Conservation (phyloP, 2,888 invertebrate species). For the Bedellia somnulentella region DNA sequence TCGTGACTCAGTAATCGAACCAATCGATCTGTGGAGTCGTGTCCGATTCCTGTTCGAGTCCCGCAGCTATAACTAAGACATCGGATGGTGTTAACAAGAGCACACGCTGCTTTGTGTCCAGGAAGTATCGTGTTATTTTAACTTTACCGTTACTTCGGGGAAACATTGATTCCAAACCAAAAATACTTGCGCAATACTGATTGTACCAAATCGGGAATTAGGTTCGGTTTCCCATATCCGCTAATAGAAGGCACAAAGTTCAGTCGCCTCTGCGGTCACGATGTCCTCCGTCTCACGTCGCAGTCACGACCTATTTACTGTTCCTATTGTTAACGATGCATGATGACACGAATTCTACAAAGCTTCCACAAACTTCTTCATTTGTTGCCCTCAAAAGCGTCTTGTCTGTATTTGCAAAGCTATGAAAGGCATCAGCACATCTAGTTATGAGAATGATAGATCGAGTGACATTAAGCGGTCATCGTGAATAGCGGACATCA, state of each 20-base stretch:
- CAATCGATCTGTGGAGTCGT: slow-evolving; percentile 35
- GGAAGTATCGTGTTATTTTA: slow-evolving; percentile 44
- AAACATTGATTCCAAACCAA: no score
- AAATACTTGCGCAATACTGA: no score
- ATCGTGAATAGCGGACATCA: no score
- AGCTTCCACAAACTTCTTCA: no score
- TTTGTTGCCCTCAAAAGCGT: no score
- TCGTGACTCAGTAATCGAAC: slow-evolving; percentile 47
- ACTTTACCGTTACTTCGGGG: slow-evolving; percentile 47
- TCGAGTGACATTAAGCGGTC: no score
- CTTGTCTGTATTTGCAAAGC: neutral
- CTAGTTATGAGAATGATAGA: no score
- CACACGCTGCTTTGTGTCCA: slow-evolving; percentile 23
- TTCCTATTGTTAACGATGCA: slow-evolving; percentile 31
- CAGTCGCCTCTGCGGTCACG: slow-evolving; percentile 43
- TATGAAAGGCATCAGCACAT: no score
- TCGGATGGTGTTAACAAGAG: slow-evolving; percentile 33
- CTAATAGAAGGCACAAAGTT: slow-evolving; percentile 33
- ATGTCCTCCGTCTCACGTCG: slow-evolving; percentile 38
- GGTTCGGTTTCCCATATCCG: no score
- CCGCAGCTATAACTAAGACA: slow-evolving; percentile 26
- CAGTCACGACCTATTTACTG: slow-evolving; percentile 51
- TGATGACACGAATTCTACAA: slow-evolving; percentile 14
- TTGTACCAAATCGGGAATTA: no score
- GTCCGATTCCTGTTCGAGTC: slow-evolving; percentile 27